Evolutionary conservation across 2,113 vertebrate genomes (phyloP), one percentile per base, ranked within the genome.

Genomic region (Chelonoidis abingdonii): DNA sequence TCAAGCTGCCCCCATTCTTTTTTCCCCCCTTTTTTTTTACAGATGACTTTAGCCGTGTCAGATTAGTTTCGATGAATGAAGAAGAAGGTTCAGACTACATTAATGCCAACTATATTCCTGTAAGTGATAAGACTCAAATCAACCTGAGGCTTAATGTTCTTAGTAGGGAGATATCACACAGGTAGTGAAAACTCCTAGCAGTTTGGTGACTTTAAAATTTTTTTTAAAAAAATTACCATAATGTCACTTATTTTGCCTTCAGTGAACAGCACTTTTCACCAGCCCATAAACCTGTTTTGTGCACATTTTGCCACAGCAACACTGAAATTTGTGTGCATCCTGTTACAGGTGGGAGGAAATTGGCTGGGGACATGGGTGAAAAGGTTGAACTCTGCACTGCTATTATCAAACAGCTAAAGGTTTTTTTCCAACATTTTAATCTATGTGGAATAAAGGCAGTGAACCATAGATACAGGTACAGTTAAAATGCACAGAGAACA

Each of bases 1-100:
- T 6, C 1, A 11, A 41, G 14, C 24, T 25, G 29, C 31, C n/a
- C 27, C 24, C 38, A 0, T 57, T 4, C 84, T 5, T 49, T 75
- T 84, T 19, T 8, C 31, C 84, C 62, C 21, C 6, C 93, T 80
- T 41, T 52, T 83, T 83, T 93, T 95, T 90, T 11, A 8, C 93
- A 99, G 99, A 99, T 96, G 99, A 99, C 95, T 99, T 99, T 83
- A 99, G 99, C 87, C 98, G 99, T 1, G 99, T 99, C n/a, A 98
- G 99, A 56, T 93, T 99, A 47, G 96, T 99, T 87, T 99, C 99
- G 2, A 98, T 99, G 98, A 99, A 99, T 83, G 99, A 99, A 87
- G 99, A 99, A 3, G 99, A 99, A 90, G 99, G 99, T 2, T 98
- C 98, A 4, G 99, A 99, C 95, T 99, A 99, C 98, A 99, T 99